These are phyloP conservation scores for Galaxea fascicularis DNA, from an alignment of 92 coral and sea anemone genomes.

Conservation along the genomic window DNA sequence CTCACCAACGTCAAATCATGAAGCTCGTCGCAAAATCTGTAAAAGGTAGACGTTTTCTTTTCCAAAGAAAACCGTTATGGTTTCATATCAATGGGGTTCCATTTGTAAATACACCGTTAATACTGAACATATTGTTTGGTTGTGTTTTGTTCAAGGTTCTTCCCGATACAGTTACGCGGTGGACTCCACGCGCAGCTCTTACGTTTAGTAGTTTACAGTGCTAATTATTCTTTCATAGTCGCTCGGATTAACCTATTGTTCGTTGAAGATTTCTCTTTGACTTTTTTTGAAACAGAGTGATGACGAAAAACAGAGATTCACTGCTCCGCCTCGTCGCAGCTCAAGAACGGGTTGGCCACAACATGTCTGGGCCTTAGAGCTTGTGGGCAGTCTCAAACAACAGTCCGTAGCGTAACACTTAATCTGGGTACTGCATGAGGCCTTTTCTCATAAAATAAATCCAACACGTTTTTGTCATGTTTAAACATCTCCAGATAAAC, in stretches of 20 bases:
- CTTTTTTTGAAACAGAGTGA: constrained; percentile 40
- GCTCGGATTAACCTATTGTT: constrained; percentile 6
- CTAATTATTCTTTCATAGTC: not conserved
- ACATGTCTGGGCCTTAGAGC: constrained; percentile 99
- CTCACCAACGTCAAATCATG: constrained; percentile 9
- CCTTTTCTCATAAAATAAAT: not conserved
- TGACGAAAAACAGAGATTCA: constrained; percentile 74
- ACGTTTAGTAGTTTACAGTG: no score
- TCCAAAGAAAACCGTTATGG: not conserved
- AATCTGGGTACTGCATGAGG: not conserved
- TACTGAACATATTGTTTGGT: constrained; percentile 36
- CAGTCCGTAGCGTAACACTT: constrained; percentile 39
- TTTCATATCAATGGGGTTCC: constrained; percentile 47
- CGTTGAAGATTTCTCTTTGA: constrained; percentile 8
- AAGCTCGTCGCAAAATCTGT: not conserved
- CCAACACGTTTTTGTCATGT: not conserved
- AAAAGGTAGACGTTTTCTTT: not conserved
- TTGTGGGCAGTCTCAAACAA: constrained; percentile 49
- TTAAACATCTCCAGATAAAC: not conserved
- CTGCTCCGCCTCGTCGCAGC: constrained; percentile 74
- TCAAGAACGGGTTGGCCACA: constrained; percentile 99
- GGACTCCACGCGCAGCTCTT: not conserved
- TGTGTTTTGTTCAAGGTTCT: not conserved
- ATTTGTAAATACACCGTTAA: constrained; percentile 15
- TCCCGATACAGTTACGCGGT: not conserved